These are phyloP conservation scores for Cephus sareptanus DNA, from an alignment of 2,888 invertebrate genomes.

Conservation along the genomic window DNA sequence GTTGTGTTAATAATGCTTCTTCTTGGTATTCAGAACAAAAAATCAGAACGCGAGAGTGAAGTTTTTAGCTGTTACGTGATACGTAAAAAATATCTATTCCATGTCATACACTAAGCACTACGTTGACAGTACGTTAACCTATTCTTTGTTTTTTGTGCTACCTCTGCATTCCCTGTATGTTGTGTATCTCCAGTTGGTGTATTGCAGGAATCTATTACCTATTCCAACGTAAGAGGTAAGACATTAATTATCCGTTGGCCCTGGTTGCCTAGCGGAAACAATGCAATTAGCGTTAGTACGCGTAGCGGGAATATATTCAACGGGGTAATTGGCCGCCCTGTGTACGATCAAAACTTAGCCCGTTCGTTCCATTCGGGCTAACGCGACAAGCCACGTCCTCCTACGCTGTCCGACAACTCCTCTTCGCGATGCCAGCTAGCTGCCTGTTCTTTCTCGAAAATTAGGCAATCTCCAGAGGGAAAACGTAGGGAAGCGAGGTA, in stretches of 20 bases:
- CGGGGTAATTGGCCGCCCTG: slow-evolving; percentile 34
- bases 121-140: background rate
- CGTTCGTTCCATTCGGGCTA: slow-evolving; percentile 19
- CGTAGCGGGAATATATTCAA: slow-evolving; percentile 22
- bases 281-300: slow-evolving; percentile 40
- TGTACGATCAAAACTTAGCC: slow-evolving; percentile 34
- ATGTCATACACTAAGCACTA: background rate
- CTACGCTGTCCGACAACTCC: background rate
- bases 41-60: slow-evolving; percentile 18
- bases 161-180: background rate
- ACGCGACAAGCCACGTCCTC: background rate
- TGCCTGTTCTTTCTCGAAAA: no score
- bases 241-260: slow-evolving; percentile 39
- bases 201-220: background rate
- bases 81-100: background rate
- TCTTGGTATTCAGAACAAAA: slow-evolving; percentile 25
- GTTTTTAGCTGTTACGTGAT: background rate
- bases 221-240: slow-evolving; percentile 19
- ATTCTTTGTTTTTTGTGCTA: background rate
- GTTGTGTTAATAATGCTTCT: slow-evolving; percentile 29
- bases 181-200: background rate
- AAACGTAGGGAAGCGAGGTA: no score
- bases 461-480: no score
- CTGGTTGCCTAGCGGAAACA: slow-evolving; percentile 29
- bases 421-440: no score